Conservation (phyloP, 2,797 vertebrate species). For the Enteromius argenteus region DNA sequence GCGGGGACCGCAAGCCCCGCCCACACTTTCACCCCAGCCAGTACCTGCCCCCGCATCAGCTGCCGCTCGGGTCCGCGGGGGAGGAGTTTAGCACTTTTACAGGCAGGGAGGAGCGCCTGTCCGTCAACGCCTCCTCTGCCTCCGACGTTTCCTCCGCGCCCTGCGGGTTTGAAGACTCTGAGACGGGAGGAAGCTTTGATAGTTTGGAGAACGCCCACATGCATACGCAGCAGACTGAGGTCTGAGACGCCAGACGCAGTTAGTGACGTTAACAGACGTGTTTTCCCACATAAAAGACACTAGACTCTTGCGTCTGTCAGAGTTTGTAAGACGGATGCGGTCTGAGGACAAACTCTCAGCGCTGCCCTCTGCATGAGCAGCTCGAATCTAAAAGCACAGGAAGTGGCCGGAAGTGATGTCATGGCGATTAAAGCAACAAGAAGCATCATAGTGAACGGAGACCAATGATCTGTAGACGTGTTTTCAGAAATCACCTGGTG, state of each 20-base stretch:
- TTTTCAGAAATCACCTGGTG: constrained; percentile 19
- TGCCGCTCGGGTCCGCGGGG: constrained; percentile 80
- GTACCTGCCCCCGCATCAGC: constrained; percentile 93
- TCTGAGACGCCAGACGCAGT: constrained; percentile 74
- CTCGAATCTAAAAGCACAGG: constrained; percentile 45
- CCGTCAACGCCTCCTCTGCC: constrained; percentile 84
- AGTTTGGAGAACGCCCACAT: constrained; percentile 80
- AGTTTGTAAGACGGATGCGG: background rate
- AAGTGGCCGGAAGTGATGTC: constrained; percentile 27
- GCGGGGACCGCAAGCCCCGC: constrained; percentile 78
- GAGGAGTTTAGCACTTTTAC: constrained; percentile 67
- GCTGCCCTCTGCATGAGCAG: constrained; percentile 29
- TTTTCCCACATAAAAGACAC: background rate
- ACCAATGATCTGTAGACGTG: constrained; percentile 39
- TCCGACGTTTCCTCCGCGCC: constrained; percentile 83
- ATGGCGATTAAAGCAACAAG: constrained; percentile 29
- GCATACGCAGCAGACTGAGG: constrained; percentile 96
- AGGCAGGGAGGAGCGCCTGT: constrained; percentile 81
- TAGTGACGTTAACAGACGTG: background rate
- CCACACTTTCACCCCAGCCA: constrained; percentile 94
- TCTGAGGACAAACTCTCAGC: constrained; percentile 5
- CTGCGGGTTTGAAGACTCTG: constrained; percentile 84
- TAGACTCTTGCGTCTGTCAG: background rate
- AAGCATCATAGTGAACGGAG: constrained; percentile 7
- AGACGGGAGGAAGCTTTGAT: constrained; percentile 87